Evolutionary conservation across 2,888 invertebrate genomes (phyloP), one percentile per base, ranked within the genome.

Genomic region (Apamea anceps): DNA sequence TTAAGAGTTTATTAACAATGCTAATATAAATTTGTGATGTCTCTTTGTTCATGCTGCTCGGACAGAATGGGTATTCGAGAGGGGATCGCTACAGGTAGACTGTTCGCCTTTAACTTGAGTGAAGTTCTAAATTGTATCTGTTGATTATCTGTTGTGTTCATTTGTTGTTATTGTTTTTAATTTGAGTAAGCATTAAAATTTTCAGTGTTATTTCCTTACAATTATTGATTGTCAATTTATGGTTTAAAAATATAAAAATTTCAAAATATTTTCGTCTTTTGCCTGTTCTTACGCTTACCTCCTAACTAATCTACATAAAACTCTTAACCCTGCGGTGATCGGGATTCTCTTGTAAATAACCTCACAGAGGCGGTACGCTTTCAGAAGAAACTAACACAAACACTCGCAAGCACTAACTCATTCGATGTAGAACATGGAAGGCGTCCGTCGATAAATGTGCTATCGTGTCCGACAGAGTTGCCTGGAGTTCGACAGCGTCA

Each of bases 401-500:
- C 74, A 80, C 78, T 73, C 51, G 54, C 28, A 25, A 66, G n/a
- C 76, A 70, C 78, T 85, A 72, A 77, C 80, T 57, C 48, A 48
- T 72, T 67, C 48, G 73, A 54, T 73, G 68, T 72, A 28, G 70
- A 72, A 62, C 42, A 77, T 75, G 75, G 76, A 80, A 81, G 77
- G 74, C 76, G 72, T 63, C 82, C 48, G 77, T 76, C 82, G 80
- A 87, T 91, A 90, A 88, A 87, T 79, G 77, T 91, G 83, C 84
- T 91, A 85, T 92, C 89, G 91, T 93, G 89, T 94, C 84, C 91
- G 90, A 93, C 96, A 97, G 97, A 95, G 92, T 91, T 97, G 97
- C 95, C 94, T 97, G 95, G 96, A 97, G 94, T 97, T 97, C 96
- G 96, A 97, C 95, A 96, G 96, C 94, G 96, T 90, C 90, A 94